Evolutionary conservation across 2,113 vertebrate genomes (phyloP).

Genomic region (Irena cyanogastra): DNA sequence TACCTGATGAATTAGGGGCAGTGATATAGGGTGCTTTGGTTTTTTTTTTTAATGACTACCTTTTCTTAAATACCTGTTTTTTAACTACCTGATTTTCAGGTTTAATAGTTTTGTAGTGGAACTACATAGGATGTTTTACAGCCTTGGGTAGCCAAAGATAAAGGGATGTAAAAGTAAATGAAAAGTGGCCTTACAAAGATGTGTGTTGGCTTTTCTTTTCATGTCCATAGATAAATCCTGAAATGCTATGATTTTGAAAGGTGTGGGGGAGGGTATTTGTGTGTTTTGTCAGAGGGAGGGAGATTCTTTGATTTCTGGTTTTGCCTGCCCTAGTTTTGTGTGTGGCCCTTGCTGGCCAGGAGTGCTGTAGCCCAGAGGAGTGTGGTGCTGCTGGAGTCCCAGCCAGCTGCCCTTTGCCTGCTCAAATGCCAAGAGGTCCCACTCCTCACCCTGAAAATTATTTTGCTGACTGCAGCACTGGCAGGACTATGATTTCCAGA

Average conservation of each 20-base stretch:
- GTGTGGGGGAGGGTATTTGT: neutral
- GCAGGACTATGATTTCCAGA: neutral
- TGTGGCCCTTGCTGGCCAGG: neutral
- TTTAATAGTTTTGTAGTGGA: neutral
- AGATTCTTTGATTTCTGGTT: neutral
- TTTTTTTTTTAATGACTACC: neutral
- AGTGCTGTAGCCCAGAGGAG: neutral
- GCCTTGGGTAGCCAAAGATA: neutral
- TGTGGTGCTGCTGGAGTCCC: neutral
- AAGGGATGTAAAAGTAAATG: neutral
- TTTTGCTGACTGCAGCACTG: neutral
- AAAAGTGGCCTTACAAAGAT: neutral
- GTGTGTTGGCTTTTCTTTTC: neutral
- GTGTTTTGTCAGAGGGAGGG: neutral
- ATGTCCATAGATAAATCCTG: neutral
- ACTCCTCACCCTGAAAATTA: neutral
- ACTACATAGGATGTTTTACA: neutral
- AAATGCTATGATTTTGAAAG: neutral
- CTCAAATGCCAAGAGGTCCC: neutral
- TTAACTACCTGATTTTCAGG: neutral
- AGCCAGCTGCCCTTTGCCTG: neutral
- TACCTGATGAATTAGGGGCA: neutral
- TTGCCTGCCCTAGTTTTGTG: constrained; percentile 8
- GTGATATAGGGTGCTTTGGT: neutral
- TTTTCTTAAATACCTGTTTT: neutral